These are phyloP conservation scores for Drosophila peninsularis DNA, from an alignment of 2,888 invertebrate species.

Conservation along the genomic window DNA sequence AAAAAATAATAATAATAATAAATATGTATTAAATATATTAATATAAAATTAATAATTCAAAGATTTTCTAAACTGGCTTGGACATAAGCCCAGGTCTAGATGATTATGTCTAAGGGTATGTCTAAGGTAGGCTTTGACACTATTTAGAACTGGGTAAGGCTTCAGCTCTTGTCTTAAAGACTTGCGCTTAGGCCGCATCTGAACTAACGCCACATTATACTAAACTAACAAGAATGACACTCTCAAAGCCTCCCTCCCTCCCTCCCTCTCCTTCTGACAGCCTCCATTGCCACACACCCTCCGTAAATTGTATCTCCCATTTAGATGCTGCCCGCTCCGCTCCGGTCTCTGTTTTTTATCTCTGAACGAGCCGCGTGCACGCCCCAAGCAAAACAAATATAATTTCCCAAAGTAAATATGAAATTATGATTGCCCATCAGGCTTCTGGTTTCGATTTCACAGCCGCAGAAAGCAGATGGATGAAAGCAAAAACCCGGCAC, in stretches of 20 bases:
- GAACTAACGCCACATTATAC: not conserved
- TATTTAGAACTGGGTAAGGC: no score
- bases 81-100: no score
- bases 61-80: no score
- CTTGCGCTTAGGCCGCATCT: no score
- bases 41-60: no score
- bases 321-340: not conserved
- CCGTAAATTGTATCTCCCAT: conserved; percentile 10
- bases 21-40: no score
- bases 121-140: no score
- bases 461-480: conserved; percentile 1
- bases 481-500: conserved; percentile 13
- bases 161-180: no score
- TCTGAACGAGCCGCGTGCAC: conserved; percentile 11
- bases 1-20: no score
- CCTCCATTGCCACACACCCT: not conserved
- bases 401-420: conserved; percentile 74
- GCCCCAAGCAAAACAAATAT: conserved; percentile 66
- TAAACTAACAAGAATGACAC: not conserved
- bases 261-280: not conserved
- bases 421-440: conserved; percentile 71
- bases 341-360: not conserved
- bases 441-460: conserved; percentile 22
- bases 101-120: no score
- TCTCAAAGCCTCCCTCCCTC: not conserved